Base-by-base conservation (phyloP, 2,888 invertebrate species). In the Zonitis immaculata region DNA sequence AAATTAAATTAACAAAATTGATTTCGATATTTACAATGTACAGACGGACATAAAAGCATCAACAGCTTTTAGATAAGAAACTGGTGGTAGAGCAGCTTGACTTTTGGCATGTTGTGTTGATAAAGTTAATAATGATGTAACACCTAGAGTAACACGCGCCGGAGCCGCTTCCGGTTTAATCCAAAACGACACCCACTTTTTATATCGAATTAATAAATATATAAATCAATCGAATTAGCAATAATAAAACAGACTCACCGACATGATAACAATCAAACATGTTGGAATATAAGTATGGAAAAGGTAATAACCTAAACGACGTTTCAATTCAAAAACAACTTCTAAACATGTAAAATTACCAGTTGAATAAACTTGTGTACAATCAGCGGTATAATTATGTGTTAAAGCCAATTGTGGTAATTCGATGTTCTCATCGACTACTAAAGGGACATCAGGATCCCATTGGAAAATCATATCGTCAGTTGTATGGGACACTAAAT, bases 161-260 rank as follows among this genome's bases (percentile, higher is more conserved):
- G 95, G 95, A 4, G 93, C 93, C 0, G 94, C 94, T 76, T 95
- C 95, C 0, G 93, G 93, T 73, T 93, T 93, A 66, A 95, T 93
- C 94, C 94, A 95, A 77, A 95, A 95, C 0, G 93, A 93, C 4
- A 94, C 90, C 94, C 94, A 94, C 84, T 91, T 35, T n/a, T n/a
- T n/a, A 3, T 16, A 11, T 30, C 3, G 8, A 16, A 35, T 16
- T 9, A 9, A 25, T 8, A 20, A 51, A 6, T 32, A 16, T 16
- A 20, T 9, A 42, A 47, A 42, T n/a, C 12, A 6, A 16, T 27
- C 12, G 4, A 11, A 22, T 14, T 14, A 3, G 5, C 2, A 5
- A 52, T n/a, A n/a, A n/a, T n/a, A n/a, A n/a, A n/a, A n/a, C n/a
- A n/a, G n/a, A 82, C 87, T 83, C 74, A 88, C 88, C 64, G 94